Base-by-base conservation (phyloP, 2,113 vertebrate genomes). In the Forbesichthys papilliferus region DNA sequence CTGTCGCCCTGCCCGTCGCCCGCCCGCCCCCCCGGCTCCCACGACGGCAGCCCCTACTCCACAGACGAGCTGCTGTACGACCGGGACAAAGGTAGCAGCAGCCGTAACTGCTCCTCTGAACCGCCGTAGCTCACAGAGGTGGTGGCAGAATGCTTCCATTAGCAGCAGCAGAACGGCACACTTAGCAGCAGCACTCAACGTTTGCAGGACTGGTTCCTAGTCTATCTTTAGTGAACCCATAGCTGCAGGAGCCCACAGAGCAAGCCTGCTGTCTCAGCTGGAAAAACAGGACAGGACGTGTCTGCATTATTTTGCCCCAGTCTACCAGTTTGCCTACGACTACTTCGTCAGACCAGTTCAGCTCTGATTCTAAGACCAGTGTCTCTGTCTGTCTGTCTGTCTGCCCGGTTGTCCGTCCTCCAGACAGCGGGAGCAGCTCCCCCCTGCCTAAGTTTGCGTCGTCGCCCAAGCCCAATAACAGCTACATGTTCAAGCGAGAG, bases 381-480 rank as follows among this genome's bases (percentile, higher is more conserved):
- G 5, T 71, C 68, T 79, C 83, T 93, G 92, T 92, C 42, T 42
- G 5, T 6, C 36, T 42, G 36, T 6, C 36, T 8, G 36, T 27
- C 20, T 80, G 86, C 90, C 83, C 92, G 92, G 92, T 33, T 42
- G 5, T 42, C 36, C 7, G 36, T 42, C 36, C 36, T 5, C 86
- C 95, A 98, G 97, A 99, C 92, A 98, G 96, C 87, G 96, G 95
- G 90, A 98, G 95, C 94, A 98, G 95, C 91, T 99, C 98, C 75
- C 98, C 98, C 53, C 94, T 99, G 83, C 98, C 98, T 85, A 99
- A 99, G 92, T 99, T 98, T 68, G 95, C 98, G 77, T 98, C 98
- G 78, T 99, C 97, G 64, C 98, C 98, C 86, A 99, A 99, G 93
- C 98, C 98, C 89, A 99, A 99, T 96, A 99, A 99, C 96, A 99